These are phyloP conservation scores for Tetrapedia diversipes DNA, from an alignment of 2,888 invertebrate species.

Conservation along the genomic window DNA sequence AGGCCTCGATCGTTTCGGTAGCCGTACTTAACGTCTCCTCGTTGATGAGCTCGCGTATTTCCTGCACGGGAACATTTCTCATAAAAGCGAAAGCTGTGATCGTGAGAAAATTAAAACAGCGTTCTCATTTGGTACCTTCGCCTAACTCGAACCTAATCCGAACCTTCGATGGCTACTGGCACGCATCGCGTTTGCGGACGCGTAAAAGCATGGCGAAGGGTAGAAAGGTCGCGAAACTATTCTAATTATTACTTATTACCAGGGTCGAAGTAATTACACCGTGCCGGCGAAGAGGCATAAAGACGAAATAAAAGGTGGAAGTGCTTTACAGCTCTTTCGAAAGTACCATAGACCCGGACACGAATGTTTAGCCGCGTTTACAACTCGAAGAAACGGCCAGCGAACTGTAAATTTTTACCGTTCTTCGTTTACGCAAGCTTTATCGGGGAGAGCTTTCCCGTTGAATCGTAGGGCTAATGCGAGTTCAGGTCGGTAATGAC, in stretches of 20 bases:
- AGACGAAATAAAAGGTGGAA: slow-evolving; percentile 35
- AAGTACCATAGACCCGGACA: slow-evolving; percentile 24
- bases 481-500: not conserved
- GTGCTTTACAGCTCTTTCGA: slow-evolving; percentile 38
- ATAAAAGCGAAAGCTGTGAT: slow-evolving; percentile 30
- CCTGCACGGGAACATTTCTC: slow-evolving; percentile 22
- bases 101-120: slow-evolving; percentile 44
- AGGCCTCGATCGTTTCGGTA: slow-evolving; percentile 38
- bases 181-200: slow-evolving; percentile 26
- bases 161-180: slow-evolving; percentile 19
- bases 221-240: slow-evolving; percentile 22
- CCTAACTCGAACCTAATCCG: too few species aligned
- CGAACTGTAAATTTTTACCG: slow-evolving; percentile 18
- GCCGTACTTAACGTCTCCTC: slow-evolving; percentile 22
- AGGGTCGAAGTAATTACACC: slow-evolving; percentile 52
- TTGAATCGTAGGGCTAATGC: not conserved
- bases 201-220: not conserved
- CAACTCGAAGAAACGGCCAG: not conserved
- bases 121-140: slow-evolving; percentile 40
- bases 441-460: not conserved
- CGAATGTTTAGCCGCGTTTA: slow-evolving; percentile 40
- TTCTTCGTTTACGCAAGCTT: slow-evolving; percentile 14
- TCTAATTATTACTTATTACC: slow-evolving; percentile 61
- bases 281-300: slow-evolving; percentile 28
- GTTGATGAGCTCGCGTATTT: not conserved